Base-by-base conservation (phyloP, 2,888 invertebrate species). In the Scrobipalpa costella region DNA sequence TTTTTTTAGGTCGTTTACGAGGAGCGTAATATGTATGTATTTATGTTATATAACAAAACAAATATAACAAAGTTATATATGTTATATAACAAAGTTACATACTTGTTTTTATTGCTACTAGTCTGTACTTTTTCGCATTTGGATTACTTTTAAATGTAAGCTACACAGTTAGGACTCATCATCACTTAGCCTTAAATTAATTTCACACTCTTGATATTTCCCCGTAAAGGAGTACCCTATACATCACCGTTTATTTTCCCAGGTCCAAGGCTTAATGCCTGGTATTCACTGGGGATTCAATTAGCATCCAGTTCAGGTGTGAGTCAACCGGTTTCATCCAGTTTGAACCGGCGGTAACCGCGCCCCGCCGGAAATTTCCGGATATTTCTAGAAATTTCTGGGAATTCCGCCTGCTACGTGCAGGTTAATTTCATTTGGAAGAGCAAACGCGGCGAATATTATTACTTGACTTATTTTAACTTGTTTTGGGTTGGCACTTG, bases 361-460 rank as follows among this genome's bases (percentile, higher is more conserved):
- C 33, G 63, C 63, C 63, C 59, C 62, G 62, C 65, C 67, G 66
- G 69, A 68, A 71, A 73, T 73, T 71, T 73, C 71, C 63, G 68
- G 61, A 61, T 49, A 61, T 61, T 49, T 61, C 50, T 68, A 68
- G 76, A 77, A 74, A 73, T 77, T 77, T 75, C 82, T 72, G 70
- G 74, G 74, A 75, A 76, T 77, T 78, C 71, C 71, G 66, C 66
- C 59, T 61, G 69, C 66, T 70, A 71, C 74, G 68, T 66, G 70
- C 70, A 68, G 68, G 75, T 77, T 83, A 79, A 83, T 81, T 83
- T 79, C 67, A 77, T 83, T 79, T 75, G 69, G 68, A 63, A 66
- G 63, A 69, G 70, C 69, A 67, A 69, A 61, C 70, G 68, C 63
- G 65, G 70, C 68, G 60, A 70, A 70, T 71, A 68, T 67, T 55